Base-by-base conservation (phyloP, 2,888 invertebrate genomes). In the Chymomyza amoena region DNA sequence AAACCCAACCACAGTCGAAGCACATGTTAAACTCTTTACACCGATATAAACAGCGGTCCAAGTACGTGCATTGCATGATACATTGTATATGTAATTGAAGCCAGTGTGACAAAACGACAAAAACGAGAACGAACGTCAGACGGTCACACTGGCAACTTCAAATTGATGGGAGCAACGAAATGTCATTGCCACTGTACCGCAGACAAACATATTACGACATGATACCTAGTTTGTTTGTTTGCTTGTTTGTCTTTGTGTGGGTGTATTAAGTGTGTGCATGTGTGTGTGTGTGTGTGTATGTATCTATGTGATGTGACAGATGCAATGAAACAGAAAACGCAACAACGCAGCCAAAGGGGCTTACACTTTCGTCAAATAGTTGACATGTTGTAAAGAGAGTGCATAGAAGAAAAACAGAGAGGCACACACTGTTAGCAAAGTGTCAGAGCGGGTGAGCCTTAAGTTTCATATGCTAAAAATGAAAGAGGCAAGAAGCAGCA, bases 1-100 rank as follows among this genome's bases (percentile, higher is more conserved):
- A 62, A 15, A 7, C 64, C 9, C 25, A 57, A 15, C 20, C 25
- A 25, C 56, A 16, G 51, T 51, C 51, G 51, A 75, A 84, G 85
- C 86, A 84, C 81, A 89, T 87, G 80, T 80, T 87, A 89, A 84
- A 84, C 89, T 87, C 84, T 84, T 89, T 85, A 87, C 84, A 80
- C 72, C 75, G 70, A 80, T 84, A 83, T 89, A 89, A 89, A 82
- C 75, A 82, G 74, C 69, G 78, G 73, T 63, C 75, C 70, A 77
- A 73, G 69, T 83, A 89, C 84, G 84, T 84, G 84, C 81, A 71
- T 78, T 61, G 84, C 88, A 84, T 84, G 89, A 73, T 78, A 74
- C 67, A 75, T 69, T 75, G 89, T 85, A 89, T 87, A 89, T 78
- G 88, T 67, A 80, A 69, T 15, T 16, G 15, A 39, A 28, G 13